Base-by-base conservation (phyloP, 2,113 vertebrate species). In the Ctenomys sociabilis region DNA sequence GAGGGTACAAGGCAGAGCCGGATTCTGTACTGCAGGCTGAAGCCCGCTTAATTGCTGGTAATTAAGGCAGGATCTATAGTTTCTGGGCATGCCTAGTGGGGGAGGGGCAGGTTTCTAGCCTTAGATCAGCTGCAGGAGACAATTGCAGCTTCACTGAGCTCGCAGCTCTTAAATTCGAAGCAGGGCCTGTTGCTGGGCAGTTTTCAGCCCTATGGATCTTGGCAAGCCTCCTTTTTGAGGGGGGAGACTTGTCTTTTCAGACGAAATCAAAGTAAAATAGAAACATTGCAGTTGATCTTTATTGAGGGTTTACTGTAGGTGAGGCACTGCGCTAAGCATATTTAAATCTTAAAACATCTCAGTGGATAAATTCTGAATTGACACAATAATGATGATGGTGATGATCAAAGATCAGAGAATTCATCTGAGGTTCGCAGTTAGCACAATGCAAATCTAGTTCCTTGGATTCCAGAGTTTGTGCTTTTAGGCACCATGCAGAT, bases 51-150 rank as follows among this genome's bases (percentile, higher is more conserved):
- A 97, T 92, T 94, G 92, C 96, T 75, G n/a, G 95, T 95, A 97
- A 98, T 96, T 96, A 97, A 93, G 88, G 90, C 87, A 90, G 78
- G 85, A 95, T 95, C 92, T 91, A 93, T 68, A 93, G 75, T 57
- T 98, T 97, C 98, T 98, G 98, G 96, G 97, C 97, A 97, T 98
- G 98, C 95, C 88, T 83, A 14, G 85, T 96, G 88, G 70, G 84
- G 88, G 96, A 87, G 78, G 83, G 97, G 90, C 78, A 49, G 87
- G 52, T 95, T 97, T 98, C 97, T 97, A 94, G 98, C 85, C 96
- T 86, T 97, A 78, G 84, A 75, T 1, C 91, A 92, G 88, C 93
- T 94, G 95, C 93, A 93, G 94, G 89, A 93, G 97, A 91, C 5
- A 43, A 90, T 89, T 83, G 84, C 95, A 84, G 96, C 87, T 96